Percentiles rank a stretch among this genome's conserved stretches.
Evolutionary conservation across 2,888 invertebrate genomes (phyloP).

Genomic region (Terebella lapidaria): DNA sequence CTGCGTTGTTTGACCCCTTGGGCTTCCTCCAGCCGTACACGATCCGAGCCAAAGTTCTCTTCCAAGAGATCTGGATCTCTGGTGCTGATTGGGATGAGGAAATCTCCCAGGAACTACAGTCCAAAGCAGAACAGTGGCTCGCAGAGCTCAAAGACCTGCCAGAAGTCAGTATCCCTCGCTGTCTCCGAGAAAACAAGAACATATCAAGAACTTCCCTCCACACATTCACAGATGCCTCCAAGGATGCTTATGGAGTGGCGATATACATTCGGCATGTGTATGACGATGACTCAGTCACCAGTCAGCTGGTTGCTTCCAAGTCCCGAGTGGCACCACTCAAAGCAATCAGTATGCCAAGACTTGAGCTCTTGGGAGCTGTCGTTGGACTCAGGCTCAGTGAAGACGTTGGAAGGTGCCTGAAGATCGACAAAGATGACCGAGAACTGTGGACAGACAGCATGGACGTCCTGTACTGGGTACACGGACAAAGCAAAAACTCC

Average conservation of each 20-base stretch:
- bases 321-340: slow-evolving; percentile 1
- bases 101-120: slow-evolving; percentile 5
- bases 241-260: background rate
- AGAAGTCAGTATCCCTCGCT: slow-evolving; percentile 17
- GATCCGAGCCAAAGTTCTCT: slow-evolving; percentile 29
- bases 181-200: slow-evolving; percentile 10
- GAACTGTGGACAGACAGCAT: too few species aligned
- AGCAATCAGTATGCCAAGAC: slow-evolving; percentile 2
- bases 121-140: slow-evolving; percentile 17
- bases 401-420: background rate
- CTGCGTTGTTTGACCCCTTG: slow-evolving; percentile 35
- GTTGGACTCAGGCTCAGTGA: background rate
- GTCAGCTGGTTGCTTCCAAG: background rate
- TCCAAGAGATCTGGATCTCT: slow-evolving; percentile 32
- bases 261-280: background rate
- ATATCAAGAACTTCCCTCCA: background rate
- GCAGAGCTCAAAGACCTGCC: slow-evolving; percentile 15
- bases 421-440: too few species aligned
- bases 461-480: slow-evolving; percentile 24
- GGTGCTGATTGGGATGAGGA: slow-evolving; percentile 34
- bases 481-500: slow-evolving; percentile 12
- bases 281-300: background rate
- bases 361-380: slow-evolving; percentile 4
- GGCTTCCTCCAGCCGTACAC: slow-evolving; percentile 31
- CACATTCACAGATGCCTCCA: slow-evolving; percentile 4